phyloP scores from a whole-genome alignment of 2,888 invertebrate genomes.

The Tolmerus cingulatus region DNA sequence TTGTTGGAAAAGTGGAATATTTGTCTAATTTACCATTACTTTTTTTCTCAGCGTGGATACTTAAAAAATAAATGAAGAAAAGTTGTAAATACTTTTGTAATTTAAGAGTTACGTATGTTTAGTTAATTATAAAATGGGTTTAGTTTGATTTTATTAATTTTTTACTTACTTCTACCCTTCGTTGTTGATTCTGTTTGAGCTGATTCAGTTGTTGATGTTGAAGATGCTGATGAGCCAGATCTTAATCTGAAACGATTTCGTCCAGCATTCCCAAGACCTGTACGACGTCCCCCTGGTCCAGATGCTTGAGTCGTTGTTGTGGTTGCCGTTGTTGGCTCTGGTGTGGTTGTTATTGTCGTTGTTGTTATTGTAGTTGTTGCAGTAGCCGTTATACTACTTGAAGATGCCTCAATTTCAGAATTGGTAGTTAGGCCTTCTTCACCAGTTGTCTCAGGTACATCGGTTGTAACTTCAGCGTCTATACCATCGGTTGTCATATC shows the following conservation, averaged over 20 bases:
- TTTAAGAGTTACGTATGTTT: too few relatives aligned
- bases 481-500: slow-evolving; percentile 62
- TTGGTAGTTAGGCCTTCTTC: slow-evolving; percentile 35
- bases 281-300: slow-evolving; percentile 55
- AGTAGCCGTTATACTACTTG: slow-evolving; percentile 67
- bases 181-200: slow-evolving; percentile 65
- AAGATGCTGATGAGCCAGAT: slow-evolving; percentile 59
- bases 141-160: too few relatives aligned
- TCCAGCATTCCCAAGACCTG: slow-evolving; percentile 55
- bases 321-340: slow-evolving; percentile 65
- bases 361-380: slow-evolving; percentile 67
- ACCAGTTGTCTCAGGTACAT: slow-evolving; percentile 37
- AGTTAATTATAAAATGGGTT: too few relatives aligned
- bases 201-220: slow-evolving; percentile 62
- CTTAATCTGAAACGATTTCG: slow-evolving; percentile 61
- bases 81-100: too few relatives aligned
- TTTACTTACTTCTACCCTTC: slow-evolving; percentile 54
- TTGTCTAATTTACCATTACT: too few relatives aligned
- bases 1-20: too few relatives aligned
- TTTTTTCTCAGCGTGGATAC: too few relatives aligned
- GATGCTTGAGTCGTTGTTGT: slow-evolving; percentile 61
- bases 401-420: slow-evolving; percentile 61
- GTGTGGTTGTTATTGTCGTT: slow-evolving; percentile 66
- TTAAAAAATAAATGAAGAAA: too few relatives aligned
- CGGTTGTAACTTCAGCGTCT: slow-evolving; percentile 56